A percentile compares a stretch with the other conserved stretches of the same genome.
These are phyloP conservation scores for Micrasema longulum DNA, from an alignment of 1,140 invertebrate species.

Conservation along the genomic window DNA sequence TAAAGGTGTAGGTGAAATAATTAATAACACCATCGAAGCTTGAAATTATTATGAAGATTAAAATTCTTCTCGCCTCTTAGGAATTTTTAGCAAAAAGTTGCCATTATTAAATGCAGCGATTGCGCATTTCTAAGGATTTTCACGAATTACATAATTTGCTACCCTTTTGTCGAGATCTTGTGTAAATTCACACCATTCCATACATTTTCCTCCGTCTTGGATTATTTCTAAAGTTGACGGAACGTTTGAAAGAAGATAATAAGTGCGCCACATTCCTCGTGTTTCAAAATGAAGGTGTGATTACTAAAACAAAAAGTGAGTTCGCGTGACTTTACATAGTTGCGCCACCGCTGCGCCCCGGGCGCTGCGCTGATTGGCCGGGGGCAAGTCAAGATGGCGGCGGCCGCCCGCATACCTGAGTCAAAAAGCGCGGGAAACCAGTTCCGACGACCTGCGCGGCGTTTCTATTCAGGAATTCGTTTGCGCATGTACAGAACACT, in stretches of 20 bases:
- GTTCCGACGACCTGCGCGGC: constrained; percentile 26
- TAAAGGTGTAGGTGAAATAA: not conserved
- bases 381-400: constrained; percentile 24
- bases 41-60: no score
- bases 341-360: not conserved
- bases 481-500: constrained; percentile 22
- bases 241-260: not conserved
- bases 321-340: constrained; percentile 14
- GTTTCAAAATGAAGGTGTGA: constrained; percentile 27
- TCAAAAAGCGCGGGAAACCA: constrained; percentile 36
- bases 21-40: no score
- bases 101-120: not conserved
- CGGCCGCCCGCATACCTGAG: constrained; percentile 20
- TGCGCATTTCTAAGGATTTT: not conserved
- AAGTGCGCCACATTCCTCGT: constrained; percentile 12
- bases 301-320: constrained; percentile 1
- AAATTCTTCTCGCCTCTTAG: no score
- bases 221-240: not conserved
- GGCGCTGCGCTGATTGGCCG: not conserved
- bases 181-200: not conserved
- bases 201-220: not conserved
- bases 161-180: not conserved
- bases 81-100: no score
- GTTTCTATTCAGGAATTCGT: constrained; percentile 32
- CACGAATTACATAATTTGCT: not conserved